phyloP scores from a whole-genome alignment of 2,888 invertebrate genomes.

The Steinernema scapterisci region DNA sequence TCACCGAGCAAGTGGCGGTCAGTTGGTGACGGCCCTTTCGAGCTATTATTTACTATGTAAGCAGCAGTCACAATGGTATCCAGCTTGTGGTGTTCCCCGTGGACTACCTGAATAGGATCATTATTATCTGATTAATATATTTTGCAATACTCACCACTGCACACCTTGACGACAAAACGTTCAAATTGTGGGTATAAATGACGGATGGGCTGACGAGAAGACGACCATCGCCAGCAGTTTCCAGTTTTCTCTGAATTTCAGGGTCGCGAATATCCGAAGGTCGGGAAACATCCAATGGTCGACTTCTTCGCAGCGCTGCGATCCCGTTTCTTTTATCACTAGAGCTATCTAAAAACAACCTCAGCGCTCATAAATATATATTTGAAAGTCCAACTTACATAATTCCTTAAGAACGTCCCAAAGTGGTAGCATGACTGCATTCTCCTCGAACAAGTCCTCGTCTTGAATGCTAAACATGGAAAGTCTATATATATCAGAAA shows the following conservation, averaged over 20 bases:
- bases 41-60: neutral
- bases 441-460: neutral
- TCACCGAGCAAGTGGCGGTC: neutral
- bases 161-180: neutral
- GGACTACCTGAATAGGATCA: too few species aligned
- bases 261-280: too few species aligned
- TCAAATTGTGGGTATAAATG: neutral
- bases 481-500: too few species aligned
- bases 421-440: neutral
- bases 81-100: too few species aligned
- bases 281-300: neutral
- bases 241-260: neutral
- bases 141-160: too few species aligned
- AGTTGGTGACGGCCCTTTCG: neutral
- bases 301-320: neutral
- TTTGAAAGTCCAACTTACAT: neutral
- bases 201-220: constrained; percentile 4
- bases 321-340: neutral
- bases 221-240: neutral
- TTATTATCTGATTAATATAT: too few species aligned
- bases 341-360: neutral
- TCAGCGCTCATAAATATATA: neutral
- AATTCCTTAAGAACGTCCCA: neutral
- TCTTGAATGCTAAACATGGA: neutral
- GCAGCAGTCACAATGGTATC: neutral